These are phyloP conservation scores for Thalassoma bifasciatum DNA, from an alignment of 2,113 vertebrate genomes.

Conservation along the genomic window DNA sequence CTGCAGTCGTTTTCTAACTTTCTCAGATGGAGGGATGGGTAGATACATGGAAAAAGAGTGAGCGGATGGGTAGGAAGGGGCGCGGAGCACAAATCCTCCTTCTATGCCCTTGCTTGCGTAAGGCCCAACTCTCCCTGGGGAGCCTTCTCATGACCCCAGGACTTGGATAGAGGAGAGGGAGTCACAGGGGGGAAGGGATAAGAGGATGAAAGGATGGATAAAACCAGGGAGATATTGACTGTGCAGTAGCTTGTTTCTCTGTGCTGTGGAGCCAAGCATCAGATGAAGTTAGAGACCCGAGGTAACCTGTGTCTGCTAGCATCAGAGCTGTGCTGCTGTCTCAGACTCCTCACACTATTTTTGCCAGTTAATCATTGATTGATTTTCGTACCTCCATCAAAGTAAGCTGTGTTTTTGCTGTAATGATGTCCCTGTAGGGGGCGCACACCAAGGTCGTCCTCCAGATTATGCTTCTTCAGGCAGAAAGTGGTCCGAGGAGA, in stretches of 20 bases:
- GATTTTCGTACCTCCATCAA: conserved; percentile 38
- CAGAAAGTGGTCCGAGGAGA: background rate
- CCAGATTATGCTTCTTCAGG: background rate
- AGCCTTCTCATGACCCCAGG: conserved; percentile 55
- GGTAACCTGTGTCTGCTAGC: conserved; percentile 33
- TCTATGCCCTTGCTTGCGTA: conserved; percentile 45
- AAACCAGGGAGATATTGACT: conserved; percentile 58
- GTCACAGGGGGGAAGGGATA: conserved; percentile 40
- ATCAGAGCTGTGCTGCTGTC: background rate
- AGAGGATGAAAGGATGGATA: conserved; percentile 62
- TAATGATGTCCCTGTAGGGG: background rate
- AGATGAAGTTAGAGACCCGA: conserved; percentile 42
- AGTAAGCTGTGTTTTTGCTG: conserved; percentile 7
- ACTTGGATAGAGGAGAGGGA: conserved; percentile 29
- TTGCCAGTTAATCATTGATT: conserved; percentile 24
- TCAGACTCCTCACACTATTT: conserved; percentile 28
- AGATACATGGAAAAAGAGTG: conserved; percentile 45
- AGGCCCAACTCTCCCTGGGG: conserved; percentile 39
- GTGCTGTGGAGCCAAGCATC: conserved; percentile 50
- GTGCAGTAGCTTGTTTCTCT: conserved; percentile 48
- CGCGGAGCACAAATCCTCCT: conserved; percentile 48
- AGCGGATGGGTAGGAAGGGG: conserved; percentile 17
- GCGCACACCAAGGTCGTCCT: background rate
- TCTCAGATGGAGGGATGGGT: conserved; percentile 25
- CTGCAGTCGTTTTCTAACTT: conserved; percentile 37